Evolutionary conservation across 1,140 invertebrate species (phyloP), one percentile per base, ranked within the genome.

Genomic region (Hycleus cichorii): DNA sequence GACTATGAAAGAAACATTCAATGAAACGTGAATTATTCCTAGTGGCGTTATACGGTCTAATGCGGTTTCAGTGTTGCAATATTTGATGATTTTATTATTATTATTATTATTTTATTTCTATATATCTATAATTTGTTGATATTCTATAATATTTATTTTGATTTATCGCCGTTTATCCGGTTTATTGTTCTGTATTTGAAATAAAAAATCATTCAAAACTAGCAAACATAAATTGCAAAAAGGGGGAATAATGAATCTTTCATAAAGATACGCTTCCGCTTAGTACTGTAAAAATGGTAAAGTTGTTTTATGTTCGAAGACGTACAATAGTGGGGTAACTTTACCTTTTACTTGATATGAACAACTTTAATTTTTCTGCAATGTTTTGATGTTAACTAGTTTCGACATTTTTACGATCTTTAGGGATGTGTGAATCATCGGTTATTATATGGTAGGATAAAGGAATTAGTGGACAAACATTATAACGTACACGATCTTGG

Each of bases 1-100:
- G 32, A 32, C 32, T 32, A 53, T 53, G 46, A 53, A 53, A 53
- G 51, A 53, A 53, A 53, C 51, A 53, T 53, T 53, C 51, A 53
- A 53, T 53, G 43, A 53, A 53, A 53, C 51, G 51, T 53, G 51
- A 53, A 53, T 53, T 53, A 53, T 53, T 42, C 51, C 46, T 46
- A 38, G 45, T 53, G 42, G 51, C 43, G 8, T 38, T 42, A 18
- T 12, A 32, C 42, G 42, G 43, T 42, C 51, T 53, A 53, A 53
- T 53, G 51, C 45, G 45, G 8, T 53, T 53, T 53, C 45, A 45
- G 18, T 53, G 51, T 32, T 32, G 7, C 7, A 32, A 32, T 32
- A 32, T 32, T 4, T 5, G 7, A 5, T 32, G 32, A 32, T 32
- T 7, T 32, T 5, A 32, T 32, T 32, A 32, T 3, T 5, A 32